Base-by-base conservation (phyloP, 2,888 invertebrate species). In the Acheta domesticus region DNA sequence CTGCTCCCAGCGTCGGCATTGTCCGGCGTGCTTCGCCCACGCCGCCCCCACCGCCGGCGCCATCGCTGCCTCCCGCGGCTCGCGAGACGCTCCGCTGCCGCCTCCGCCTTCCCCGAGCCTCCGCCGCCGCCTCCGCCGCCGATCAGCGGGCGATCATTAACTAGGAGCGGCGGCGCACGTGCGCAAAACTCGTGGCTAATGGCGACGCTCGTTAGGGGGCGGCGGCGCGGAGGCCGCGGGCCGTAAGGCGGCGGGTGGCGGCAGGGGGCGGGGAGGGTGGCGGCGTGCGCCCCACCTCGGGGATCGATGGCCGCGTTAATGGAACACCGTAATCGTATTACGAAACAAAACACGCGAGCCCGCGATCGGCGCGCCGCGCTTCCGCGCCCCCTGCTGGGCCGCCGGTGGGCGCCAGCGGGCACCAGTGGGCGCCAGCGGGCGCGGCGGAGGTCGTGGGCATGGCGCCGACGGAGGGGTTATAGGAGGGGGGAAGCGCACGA, bases 71-170 rank as follows among this genome's bases (percentile, higher is more conserved):
- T n/a, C 14, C 62, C 8, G n/a, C 11, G n/a, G 14, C n/a, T 62
- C 62, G 14, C 62, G 62, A 62, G n/a, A 62, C 14, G 16, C 62
- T 62, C 62, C 62, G n/a, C 62, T 8, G 62, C 19, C 62, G 19
- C 62, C 16, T 14, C 19, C 62, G 3, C 62, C 50, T 50, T 12
- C 50, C 50, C 12, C 19, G 14, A 12, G 14, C 19, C 19, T 50
- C 50, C 14, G 14, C 50, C 12, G 14, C 50, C 50, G 19, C 14
- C 19, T 1, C 14, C 62, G 62, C 14, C 62, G 62, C 62, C 62
- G 62, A 62, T 62, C 62, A 62, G 62, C 62, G n/a, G 62, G 62
- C 62, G 62, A 62, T 62, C 62, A 62, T 62, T 62, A 62, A 62
- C 62, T 62, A 62, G 62, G 62, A 62, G 62, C 62, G 4, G 16